Percentiles rank a stretch among this genome's conserved stretches.
Conservation (phyloP, 1,140 invertebrate genomes). For the Helicoverpa armigera region DNA sequence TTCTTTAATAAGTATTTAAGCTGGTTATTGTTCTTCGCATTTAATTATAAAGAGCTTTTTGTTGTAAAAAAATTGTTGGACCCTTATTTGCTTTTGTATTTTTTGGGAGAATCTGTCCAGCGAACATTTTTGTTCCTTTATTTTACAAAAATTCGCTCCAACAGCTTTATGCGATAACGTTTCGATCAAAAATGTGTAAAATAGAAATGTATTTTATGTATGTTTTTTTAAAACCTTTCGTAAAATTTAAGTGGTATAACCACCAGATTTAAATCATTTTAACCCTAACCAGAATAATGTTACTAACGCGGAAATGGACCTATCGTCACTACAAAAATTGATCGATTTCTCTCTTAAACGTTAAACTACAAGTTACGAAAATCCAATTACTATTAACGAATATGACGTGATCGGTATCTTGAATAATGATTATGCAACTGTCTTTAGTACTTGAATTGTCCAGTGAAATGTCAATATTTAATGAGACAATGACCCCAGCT, state of each 20-base stretch:
- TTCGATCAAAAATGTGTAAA: not conserved
- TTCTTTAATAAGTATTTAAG: constrained; percentile 38
- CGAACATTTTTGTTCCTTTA: not conserved
- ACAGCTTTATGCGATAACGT: not conserved
- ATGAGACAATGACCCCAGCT: constrained; percentile 51
- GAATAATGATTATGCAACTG: constrained; percentile 24
- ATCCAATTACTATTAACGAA: constrained; percentile 20
- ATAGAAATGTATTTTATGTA: not conserved
- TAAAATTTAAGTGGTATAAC: no score
- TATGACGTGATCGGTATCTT: not conserved
- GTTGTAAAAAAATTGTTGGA: not conserved
- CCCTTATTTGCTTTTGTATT: not conserved
- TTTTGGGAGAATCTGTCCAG: not conserved
- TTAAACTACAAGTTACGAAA: constrained; percentile 7
- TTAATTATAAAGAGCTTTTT: not conserved
- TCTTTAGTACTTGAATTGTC: not conserved
- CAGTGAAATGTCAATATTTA: constrained; percentile 54
- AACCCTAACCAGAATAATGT: not conserved
- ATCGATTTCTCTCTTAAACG: constrained; percentile 21
- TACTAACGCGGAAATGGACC: not conserved
- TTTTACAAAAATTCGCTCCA: not conserved
- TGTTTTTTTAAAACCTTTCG: no score
- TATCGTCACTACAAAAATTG: not conserved
- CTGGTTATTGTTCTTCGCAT: constrained; percentile 9
- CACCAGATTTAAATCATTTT: no score